Evolutionary conservation across 2,888 invertebrate genomes (phyloP), one percentile per base, ranked within the genome.

Genomic region (Ypsolopha scabrella): DNA sequence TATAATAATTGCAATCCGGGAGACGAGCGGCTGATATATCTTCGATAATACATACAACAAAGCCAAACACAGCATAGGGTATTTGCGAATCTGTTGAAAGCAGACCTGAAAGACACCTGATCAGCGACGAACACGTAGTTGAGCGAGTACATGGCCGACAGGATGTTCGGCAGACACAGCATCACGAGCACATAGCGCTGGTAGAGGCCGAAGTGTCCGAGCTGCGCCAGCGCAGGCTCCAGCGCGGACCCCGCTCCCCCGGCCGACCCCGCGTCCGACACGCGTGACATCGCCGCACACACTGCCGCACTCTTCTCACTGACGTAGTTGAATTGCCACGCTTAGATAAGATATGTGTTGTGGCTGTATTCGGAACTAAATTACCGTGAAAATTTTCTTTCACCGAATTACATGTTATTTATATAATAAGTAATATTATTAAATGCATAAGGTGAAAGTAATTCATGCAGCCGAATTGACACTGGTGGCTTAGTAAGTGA

Each of bases 81-180:
- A 3, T 24, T 24, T 24, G 24, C 24, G 24, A 24, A 4, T 24
- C 24, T 24, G 24, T 24, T 24, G 24, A 24, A 24, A 24, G 44
- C n/a, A 11, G 46, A 90, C 89, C 90, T 83, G 65, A 89, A 88
- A 1, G 83, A 77, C 53, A 88, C 80, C 58, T 75, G 72, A 51
- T 88, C 89, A 0, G 89, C 88, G 0, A 89, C 87, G 64, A 90
- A 90, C 52, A 88, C 80, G 58, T 88, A 89, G 62, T 85, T 87
- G 48, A 89, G 70, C 2, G 86, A 77, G 63, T 86, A 88, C 71
- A 88, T 82, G 36, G 88, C 86, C 2, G 88, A 73, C 48, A 89
- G 72, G 51, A 88, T 55, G 57, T 85, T 80, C n/a, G 89, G 88
- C 49, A 88, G 54, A 55, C 77, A 79, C 52, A 81, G 65, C 63